Conservation (phyloP, 2,113 vertebrate genomes). For the Strigops habroptila region DNA sequence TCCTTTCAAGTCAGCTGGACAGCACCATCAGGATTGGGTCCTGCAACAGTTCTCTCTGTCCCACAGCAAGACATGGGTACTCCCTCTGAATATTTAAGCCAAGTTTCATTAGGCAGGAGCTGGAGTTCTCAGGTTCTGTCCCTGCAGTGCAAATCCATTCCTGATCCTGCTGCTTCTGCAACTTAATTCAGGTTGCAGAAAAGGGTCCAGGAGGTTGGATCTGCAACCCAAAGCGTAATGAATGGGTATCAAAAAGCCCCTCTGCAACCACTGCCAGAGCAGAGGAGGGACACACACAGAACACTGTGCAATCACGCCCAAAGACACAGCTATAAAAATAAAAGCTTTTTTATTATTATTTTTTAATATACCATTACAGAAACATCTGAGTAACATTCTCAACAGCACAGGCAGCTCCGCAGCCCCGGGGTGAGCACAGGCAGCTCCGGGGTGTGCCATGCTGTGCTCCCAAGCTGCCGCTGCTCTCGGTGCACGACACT, state of each 20-base stretch:
- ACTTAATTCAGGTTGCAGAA: accelerated
- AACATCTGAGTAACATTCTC: constrained; percentile 31
- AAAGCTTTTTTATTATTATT: constrained; percentile 73
- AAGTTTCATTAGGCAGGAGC: neutral
- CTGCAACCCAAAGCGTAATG: neutral
- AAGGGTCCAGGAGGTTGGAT: neutral
- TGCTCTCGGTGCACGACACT: neutral
- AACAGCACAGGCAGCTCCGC: neutral
- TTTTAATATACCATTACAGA: constrained; percentile 63
- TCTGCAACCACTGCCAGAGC: neutral
- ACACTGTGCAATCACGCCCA: neutral
- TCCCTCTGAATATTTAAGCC: accelerated
- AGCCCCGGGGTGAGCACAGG: neutral
- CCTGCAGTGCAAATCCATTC: neutral
- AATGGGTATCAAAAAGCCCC: neutral
- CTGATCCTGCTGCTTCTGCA: neutral
- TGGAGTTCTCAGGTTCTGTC: neutral
- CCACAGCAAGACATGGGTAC: neutral
- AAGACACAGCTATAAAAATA: constrained; percentile 75
- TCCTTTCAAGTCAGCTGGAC: neutral
- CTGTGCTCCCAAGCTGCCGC: neutral
- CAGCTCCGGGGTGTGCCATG: neutral
- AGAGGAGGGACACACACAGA: neutral
- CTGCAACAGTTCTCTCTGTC: neutral
- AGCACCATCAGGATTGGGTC: accelerated